Base-by-base conservation (phyloP, 2,113 vertebrate species). In the Menura novaehollandiae region DNA sequence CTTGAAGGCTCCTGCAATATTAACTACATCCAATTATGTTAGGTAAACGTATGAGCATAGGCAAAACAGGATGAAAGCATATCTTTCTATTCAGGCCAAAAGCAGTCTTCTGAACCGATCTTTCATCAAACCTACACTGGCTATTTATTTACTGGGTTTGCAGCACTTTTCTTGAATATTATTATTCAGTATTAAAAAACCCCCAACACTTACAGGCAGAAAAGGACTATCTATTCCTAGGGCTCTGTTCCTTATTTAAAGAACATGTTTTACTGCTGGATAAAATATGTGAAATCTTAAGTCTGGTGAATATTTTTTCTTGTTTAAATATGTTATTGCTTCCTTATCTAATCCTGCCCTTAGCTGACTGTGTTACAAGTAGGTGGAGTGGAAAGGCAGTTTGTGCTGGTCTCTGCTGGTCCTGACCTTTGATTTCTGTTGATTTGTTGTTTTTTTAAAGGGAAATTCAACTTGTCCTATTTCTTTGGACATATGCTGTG, bases 1-100 rank as follows among this genome's bases (percentile, higher is more conserved):
- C 96, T 97, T 97, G 96, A 95, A 97, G 96, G 96, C 96, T 96
- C 86, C 95, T 97, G 96, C 96, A 97, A 95, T 97, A 97, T 96
- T 97, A 97, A 97, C 95, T 94, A 96, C 95, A 92, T 97, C 95
- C 96, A 97, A 97, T 97, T 97, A 96, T 96, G 96, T 95, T 97
- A 95, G 96, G 96, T 96, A 97, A 96, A 97, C 2, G 93, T 96
- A 95, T 94, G 91, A 96, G 91, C 86, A 89, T 96, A 96, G 93
- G 96, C 96, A 97, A 97, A 96, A 96, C 96, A 97, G 83, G 96
- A 96, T 97, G 96, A 96, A 97, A 96, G 93, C 95, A n/a, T 86
- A 96, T 96, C 72, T 95, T 96, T 96, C 92, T 96, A 72, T 94
- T 96, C 79, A 96, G 96, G 93, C 95, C 95, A 89, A 95, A 96